Base-by-base conservation (phyloP, 2,888 invertebrate species). In the Oegoconia quadripuncta region DNA sequence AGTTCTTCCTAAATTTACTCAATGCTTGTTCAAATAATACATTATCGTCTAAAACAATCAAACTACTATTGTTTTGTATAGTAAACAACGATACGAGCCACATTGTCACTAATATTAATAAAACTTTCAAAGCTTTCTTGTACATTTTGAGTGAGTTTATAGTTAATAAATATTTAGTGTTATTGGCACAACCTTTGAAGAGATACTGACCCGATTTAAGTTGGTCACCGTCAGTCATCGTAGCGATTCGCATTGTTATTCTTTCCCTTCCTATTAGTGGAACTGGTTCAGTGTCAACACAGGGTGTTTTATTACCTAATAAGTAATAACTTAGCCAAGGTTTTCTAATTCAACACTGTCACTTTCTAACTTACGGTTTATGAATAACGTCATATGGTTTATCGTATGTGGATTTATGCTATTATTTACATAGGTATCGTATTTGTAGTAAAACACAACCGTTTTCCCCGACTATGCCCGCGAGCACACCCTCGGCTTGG, bases 71-170 rank as follows among this genome's bases (percentile, higher is more conserved):
- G 3, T 39, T 44, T 2, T 61, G 29, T 12, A 75, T 55, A 2
- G 65, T 59, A 9, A 71, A 26, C 15, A 71, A 42, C 0, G 70
- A 64, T 7, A 69, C 56, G 3, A 64, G 7, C 76, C 74, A 78
- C 39, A 75, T 52, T 0, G 59, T 11, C 3, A 60, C 31, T 1
- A 69, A 9, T 1, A 67, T n/a, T 3, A 37, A 15, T 3, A 76
- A 46, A 12, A 61, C 35, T 51, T 63, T 60, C 1, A 59, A 34
- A 16, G 41, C 30, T 31, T 48, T 54, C 33, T 50, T 56, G 8
- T 50, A 37, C 45, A 54, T n/a, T n/a, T n/a, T n/a, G n/a, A n/a
- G n/a, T n/a, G n/a, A n/a, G n/a, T n/a, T n/a, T n/a, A n/a, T n/a
- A n/a, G n/a, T n/a, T 13, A 32, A 7, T 29, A 22, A 22, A 22